Evolutionary conservation across 1,140 invertebrate genomes (phyloP).

Genomic region (Nebria ingens): DNA sequence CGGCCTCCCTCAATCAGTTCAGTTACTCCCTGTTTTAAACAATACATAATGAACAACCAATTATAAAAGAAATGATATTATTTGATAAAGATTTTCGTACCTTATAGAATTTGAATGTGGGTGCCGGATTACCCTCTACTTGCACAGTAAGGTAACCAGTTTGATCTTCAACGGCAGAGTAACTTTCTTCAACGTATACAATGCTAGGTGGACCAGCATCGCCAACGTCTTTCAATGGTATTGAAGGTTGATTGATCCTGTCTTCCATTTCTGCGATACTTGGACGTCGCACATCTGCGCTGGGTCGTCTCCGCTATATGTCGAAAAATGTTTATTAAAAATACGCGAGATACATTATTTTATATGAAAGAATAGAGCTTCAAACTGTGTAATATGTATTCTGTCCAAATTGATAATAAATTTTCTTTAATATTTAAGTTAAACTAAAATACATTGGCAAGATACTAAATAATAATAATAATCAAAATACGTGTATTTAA

Average conservation of each 20-base stretch:
- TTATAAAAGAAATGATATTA: not conserved
- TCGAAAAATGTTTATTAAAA: not conserved
- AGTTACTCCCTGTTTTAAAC: conserved; percentile 48
- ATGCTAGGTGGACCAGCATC: conserved; percentile 72
- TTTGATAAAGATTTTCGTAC: too few relatives aligned
- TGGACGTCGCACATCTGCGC: conserved; percentile 71
- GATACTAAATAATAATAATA: too few relatives aligned
- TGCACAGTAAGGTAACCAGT: conserved; percentile 79
- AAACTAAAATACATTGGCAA: too few relatives aligned
- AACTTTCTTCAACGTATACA: conserved; percentile 81
- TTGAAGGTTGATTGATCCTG: conserved; percentile 81
- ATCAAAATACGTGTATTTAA: too few relatives aligned
- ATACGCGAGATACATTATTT: not conserved
- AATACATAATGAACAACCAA: conserved; percentile 4
- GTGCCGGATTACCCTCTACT: conserved; percentile 85
- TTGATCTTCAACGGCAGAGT: conserved; percentile 85
- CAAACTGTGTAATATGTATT: too few relatives aligned
- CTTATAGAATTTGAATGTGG: conserved; percentile 95
- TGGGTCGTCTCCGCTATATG: conserved; percentile 69
- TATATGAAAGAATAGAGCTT: not conserved
- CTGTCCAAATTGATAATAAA: too few relatives aligned
- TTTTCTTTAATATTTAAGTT: too few relatives aligned
- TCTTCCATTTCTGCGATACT: conserved; percentile 83
- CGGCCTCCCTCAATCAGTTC: conserved; percentile 88
- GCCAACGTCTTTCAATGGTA: conserved; percentile 67